These are phyloP conservation scores for Helicoverpa armigera DNA, from an alignment of 1,140 invertebrate genomes.

Conservation along the genomic window DNA sequence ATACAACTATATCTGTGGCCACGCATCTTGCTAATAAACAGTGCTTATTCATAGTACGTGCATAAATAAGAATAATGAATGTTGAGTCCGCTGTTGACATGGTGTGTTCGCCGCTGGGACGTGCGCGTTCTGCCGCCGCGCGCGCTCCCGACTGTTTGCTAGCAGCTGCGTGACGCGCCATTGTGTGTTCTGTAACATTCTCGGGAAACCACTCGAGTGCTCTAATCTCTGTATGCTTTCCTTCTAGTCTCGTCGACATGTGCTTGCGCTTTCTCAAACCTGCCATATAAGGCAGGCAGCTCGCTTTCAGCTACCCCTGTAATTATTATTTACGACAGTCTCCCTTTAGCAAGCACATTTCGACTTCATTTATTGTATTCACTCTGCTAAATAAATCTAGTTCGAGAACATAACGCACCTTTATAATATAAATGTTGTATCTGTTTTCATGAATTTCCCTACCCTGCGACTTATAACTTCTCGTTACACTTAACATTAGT, in stretches of 20 bases:
- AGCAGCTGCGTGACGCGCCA: conserved; percentile 50
- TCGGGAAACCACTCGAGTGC: conserved; percentile 19
- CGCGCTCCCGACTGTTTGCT: conserved; percentile 64
- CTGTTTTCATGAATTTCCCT: background rate
- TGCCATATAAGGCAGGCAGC: background rate
- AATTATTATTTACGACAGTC: background rate
- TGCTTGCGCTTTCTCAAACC: conserved; percentile 31
- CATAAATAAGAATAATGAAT: background rate
- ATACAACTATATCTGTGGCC: conserved; percentile 55
- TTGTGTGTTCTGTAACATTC: conserved; percentile 49
- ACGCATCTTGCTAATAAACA: conserved; percentile 72
- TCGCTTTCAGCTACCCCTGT: background rate
- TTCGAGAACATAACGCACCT: conserved; percentile 10
- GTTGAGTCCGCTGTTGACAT: background rate
- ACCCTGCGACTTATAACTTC: background rate
- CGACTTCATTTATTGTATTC: conserved; percentile 15
- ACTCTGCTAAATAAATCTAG: background rate
- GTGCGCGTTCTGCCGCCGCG: conserved; percentile 11
- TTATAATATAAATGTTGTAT: background rate
- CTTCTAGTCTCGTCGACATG: conserved; percentile 39
- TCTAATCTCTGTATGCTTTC: conserved; percentile 38
- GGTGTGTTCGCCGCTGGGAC: background rate
- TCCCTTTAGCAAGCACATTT: conserved; percentile 16
- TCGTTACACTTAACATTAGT: background rate
- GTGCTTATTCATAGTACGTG: conserved; percentile 45